These are phyloP conservation scores for Atlantisia rogersi DNA, from an alignment of 2,113 vertebrate species.

Conservation along the genomic window DNA sequence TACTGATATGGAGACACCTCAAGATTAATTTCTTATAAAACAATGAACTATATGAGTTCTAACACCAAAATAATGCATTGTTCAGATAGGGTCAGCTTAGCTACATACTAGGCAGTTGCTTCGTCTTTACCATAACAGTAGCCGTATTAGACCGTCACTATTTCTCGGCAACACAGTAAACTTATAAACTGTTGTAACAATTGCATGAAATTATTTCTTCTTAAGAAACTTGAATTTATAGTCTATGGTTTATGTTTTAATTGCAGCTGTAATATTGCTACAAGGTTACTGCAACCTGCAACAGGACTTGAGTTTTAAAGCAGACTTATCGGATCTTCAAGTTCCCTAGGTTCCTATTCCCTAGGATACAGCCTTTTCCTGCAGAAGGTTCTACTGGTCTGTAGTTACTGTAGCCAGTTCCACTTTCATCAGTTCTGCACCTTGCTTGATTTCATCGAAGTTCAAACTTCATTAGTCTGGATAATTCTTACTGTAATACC, in stretches of 20 bases:
- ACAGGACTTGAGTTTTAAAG: neutral
- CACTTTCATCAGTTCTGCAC: too few species aligned
- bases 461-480: too few species aligned
- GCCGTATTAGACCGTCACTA: neutral
- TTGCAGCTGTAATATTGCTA: neutral
- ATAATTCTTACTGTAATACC: too few species aligned
- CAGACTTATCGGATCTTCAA: neutral
- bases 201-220: neutral
- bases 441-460: too few species aligned
- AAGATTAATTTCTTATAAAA: neutral
- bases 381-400: neutral
- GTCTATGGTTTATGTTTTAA: neutral
- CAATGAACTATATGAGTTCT: neutral
- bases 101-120: neutral
- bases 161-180: neutral
- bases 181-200: neutral
- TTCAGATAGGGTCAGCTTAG: neutral
- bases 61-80: neutral
- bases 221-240: neutral
- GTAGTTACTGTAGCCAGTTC: too few species aligned
- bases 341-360: neutral
- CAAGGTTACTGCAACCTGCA: neutral
- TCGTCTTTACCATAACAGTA: neutral
- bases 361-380: neutral
- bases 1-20: neutral